Evolutionary conservation across 2,888 invertebrate species (phyloP).

Genomic region (Epsilonema sp.): DNA sequence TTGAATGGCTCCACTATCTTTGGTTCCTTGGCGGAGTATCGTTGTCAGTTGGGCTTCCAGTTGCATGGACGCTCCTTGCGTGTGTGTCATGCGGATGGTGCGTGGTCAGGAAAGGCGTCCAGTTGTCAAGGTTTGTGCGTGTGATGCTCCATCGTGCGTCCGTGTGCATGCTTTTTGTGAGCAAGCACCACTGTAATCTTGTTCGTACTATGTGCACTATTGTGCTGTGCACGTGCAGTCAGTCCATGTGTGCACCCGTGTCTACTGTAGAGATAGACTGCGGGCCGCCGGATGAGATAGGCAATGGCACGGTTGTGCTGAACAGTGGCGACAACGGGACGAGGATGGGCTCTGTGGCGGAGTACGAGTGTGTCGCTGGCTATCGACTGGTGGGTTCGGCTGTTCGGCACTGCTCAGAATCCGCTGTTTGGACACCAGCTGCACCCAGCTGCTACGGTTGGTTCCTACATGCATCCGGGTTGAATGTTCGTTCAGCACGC

Average conservation of each 20-base stretch:
- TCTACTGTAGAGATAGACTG: slow-evolving; percentile 1
- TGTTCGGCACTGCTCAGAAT: background rate
- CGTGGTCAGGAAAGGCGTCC: slow-evolving; percentile 1
- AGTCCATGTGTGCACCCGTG: background rate
- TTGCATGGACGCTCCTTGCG: too few relatives aligned
- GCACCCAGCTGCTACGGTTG: background rate
- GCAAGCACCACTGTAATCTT: too few relatives aligned
- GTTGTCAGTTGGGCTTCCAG: background rate
- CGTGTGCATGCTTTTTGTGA: too few relatives aligned
- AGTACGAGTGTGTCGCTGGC: slow-evolving; percentile 4
- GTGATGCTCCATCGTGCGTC: too few relatives aligned
- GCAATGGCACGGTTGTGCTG: background rate
- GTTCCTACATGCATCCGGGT: too few relatives aligned
- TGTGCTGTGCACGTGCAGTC: too few relatives aligned
- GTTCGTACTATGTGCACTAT: too few relatives aligned
- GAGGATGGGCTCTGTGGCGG: background rate
- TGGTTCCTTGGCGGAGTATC: background rate
- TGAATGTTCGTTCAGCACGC: too few relatives aligned
- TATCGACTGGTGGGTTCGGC: background rate
- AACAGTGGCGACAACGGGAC: too few relatives aligned
- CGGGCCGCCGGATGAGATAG: background rate
- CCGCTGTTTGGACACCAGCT: background rate
- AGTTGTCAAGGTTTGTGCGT: slow-evolving; percentile 2
- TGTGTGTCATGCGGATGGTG: slow-evolving; percentile 1
- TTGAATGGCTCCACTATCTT: background rate